Conservation (phyloP, 1,140 invertebrate genomes). For the Cydia splendana region DNA sequence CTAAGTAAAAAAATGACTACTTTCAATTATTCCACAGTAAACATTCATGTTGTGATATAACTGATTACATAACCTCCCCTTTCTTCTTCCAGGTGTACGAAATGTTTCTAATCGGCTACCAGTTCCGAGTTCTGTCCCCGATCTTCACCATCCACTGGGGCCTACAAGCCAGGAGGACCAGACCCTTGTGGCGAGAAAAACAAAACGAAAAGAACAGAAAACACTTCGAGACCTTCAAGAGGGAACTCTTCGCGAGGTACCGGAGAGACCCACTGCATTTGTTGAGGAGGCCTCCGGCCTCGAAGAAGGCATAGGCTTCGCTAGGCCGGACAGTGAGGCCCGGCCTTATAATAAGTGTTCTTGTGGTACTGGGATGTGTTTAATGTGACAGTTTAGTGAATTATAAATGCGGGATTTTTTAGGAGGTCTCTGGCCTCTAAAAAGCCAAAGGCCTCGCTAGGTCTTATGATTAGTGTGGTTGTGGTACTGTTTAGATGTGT, state of each 20-base stretch:
- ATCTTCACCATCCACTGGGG: constrained; percentile 96
- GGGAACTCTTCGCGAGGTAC: constrained; percentile 90
- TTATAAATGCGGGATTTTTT: no score
- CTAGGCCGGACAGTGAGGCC: constrained; percentile 62
- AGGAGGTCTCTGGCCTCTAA: no score
- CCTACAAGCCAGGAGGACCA: constrained; percentile 86
- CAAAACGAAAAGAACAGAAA: constrained; percentile 91
- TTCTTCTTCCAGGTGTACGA: constrained; percentile 90
- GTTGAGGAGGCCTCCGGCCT: constrained; percentile 70
- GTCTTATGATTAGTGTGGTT: no score
- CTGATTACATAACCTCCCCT: not conserved
- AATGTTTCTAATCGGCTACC: constrained; percentile 94
- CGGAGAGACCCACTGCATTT: constrained; percentile 84
- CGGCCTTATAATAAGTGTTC: constrained; percentile 55
- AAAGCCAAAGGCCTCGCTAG: no score
- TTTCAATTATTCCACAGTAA: no score
- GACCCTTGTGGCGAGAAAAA: constrained; percentile 91
- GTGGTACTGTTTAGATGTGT: no score
- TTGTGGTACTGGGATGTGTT: constrained; percentile 19
- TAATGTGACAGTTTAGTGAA: not conserved
- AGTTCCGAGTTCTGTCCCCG: constrained; percentile 93
- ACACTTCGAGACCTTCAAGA: constrained; percentile 91
- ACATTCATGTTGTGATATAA: no score
- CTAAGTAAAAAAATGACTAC: no score
- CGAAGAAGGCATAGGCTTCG: constrained; percentile 71